These are phyloP conservation scores for Campopleginae sp. DNA, from an alignment of 2,888 invertebrate species.

Conservation along the genomic window DNA sequence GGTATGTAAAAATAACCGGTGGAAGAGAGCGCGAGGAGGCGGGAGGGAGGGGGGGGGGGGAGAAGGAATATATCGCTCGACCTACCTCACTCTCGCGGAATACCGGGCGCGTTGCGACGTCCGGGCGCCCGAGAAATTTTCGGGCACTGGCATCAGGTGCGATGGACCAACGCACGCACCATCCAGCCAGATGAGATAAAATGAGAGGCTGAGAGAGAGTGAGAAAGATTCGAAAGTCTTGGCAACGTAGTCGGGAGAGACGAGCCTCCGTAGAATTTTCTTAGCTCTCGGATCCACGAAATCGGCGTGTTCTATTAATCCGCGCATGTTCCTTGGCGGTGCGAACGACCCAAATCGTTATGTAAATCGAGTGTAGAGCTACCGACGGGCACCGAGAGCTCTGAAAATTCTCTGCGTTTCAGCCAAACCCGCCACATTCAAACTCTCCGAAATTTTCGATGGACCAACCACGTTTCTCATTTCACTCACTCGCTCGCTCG, in stretches of 20 bases:
- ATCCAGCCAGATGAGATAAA: slow-evolving; percentile 22
- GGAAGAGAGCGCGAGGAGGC: slow-evolving; percentile 46
- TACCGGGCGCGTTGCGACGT: slow-evolving; percentile 66
- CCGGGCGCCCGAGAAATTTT: slow-evolving; percentile 67
- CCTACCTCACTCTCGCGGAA: slow-evolving; percentile 69
- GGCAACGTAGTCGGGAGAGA: slow-evolving; percentile 59
- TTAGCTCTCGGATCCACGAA: slow-evolving; percentile 35
- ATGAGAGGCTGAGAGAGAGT: slow-evolving; percentile 8
- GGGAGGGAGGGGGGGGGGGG: slow-evolving; percentile 9
- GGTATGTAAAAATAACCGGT: slow-evolving; percentile 59
- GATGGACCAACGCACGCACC: slow-evolving; percentile 11
- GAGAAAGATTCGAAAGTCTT: slow-evolving; percentile 55
- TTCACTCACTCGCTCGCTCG: neutral
- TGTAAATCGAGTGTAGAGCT: slow-evolving; percentile 71
- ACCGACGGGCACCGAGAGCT: slow-evolving; percentile 70
- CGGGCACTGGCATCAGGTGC: slow-evolving; percentile 64
- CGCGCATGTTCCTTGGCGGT: slow-evolving; percentile 40
- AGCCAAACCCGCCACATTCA: slow-evolving; percentile 64
- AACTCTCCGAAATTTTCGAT: slow-evolving; percentile 47
- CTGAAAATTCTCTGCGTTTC: slow-evolving; percentile 26
- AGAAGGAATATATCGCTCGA: slow-evolving; percentile 60
- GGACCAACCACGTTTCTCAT: slow-evolving; percentile 1
- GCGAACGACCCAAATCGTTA: slow-evolving; percentile 79
- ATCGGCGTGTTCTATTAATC: slow-evolving; percentile 35
- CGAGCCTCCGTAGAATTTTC: slow-evolving; percentile 48